Base-by-base conservation (phyloP, 2,797 vertebrate genomes). In the Peromyscus aztecus region DNA sequence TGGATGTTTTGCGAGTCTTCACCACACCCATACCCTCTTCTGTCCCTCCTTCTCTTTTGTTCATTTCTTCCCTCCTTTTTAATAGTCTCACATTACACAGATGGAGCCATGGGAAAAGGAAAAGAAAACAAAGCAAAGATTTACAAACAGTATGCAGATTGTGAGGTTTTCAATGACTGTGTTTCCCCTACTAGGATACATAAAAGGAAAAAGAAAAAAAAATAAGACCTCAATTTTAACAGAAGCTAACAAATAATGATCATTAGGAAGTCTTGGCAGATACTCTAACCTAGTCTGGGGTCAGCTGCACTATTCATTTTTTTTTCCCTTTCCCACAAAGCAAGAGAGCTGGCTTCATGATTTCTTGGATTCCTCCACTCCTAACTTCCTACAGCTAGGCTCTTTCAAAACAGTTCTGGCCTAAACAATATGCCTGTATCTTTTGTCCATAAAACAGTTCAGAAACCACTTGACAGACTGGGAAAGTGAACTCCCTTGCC, bases 401-500 rank as follows among this genome's bases (percentile, higher is more conserved):
- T 92, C 37, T 91, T 94, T 4, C 0, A 65, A 63, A 87, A 43
- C 31, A 49, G 8, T 80, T 91, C 71, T 86, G 61, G 8, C 13
- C 16, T 71, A 73, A 95, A 52, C 10, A 95, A 96, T 89, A 92
- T 49, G 61, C 0, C 34, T 46, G 31, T 4, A 12, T 77, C 83
- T 69, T 82, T 88, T 95, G 76, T 90, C 55, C 49, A 84, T 31
- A 46, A 92, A 87, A 76, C 65, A 34, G 16, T 19, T 91, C 57
- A 16, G 40, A 43, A 93, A 94, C 95, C 61, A 78, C 40, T 84
- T 67, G 37, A 93, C 11, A 49, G n/a, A 1, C 37, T 80, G 40
- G 8, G 27, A 93, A 81, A 87, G 24, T 61, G 63, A 87, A 94
- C 76, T 9, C 24, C 89, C 40, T 94, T 82, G n/a, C 57, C 78